Base-by-base conservation (phyloP, 2,888 invertebrate species). In the Herminia tarsipennalis region DNA sequence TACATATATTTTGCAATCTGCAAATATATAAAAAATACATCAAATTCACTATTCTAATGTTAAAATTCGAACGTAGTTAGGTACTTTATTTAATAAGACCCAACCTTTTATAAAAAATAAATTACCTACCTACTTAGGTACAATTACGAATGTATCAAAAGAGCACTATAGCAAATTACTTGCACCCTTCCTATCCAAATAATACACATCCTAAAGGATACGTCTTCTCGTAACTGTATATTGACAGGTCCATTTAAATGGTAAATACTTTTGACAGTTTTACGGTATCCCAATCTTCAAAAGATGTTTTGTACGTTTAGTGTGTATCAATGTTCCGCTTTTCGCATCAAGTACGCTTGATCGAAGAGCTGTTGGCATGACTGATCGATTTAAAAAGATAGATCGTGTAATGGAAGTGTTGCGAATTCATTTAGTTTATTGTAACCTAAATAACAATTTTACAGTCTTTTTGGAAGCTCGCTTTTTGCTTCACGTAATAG, bases 291-390 rank as follows among this genome's bases (percentile, higher is more conserved):
- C 36, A 49, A 62, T 43, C 56, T 44, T 56, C 58, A 57, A 53
- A 52, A 47, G 50, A 41, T 32, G 47, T 60, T 40, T 60, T 51
- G 43, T 36, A 21, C 38, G 25, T 55, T 14, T 33, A 41, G 48
- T 45, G 48, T 51, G 42, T 55, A 55, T 66, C 48, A 59, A 63
- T 63, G 42, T 64, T 60, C 49, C 58, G 58, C 50, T 55, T 63
- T 57, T 52, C 41, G 40, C 25, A 63, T 67, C 58, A 63, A 66
- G 60, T 61, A 51, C 58, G 66, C 60, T 59, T 74, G 70, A 75
- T 73, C 62, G 70, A 64, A 61, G 42, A 65, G 34, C 40, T 51
- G 58, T 53, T 45, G 54, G 62, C 61, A 59, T 72, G 65, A 71
- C 70, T 44, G 59, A 67, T 62, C 38, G 55, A 46, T 59, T 53